Conservation (phyloP, 2,113 vertebrate species). For the Chascanopsetta lugubris region DNA sequence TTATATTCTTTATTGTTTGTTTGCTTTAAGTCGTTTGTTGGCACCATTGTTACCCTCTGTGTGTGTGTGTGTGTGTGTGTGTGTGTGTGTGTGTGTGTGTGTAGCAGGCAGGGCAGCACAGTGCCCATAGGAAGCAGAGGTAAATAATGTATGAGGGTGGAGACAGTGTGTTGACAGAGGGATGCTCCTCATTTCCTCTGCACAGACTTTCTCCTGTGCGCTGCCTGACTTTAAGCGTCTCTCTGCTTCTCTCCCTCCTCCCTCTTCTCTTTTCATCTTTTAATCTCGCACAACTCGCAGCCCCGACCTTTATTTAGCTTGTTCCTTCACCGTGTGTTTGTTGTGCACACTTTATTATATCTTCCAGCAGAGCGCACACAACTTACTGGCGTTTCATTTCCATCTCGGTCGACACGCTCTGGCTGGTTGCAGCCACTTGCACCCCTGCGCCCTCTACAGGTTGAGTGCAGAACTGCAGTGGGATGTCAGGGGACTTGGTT, state of each 20-base stretch:
- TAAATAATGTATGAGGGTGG: slow-evolving; percentile 53
- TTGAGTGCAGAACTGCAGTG: slow-evolving; percentile 15
- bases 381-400: slow-evolving; percentile 17
- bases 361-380: slow-evolving; percentile 33
- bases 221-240: slow-evolving; percentile 3
- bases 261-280: slow-evolving; percentile 17
- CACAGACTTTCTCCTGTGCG: slow-evolving; percentile 5
- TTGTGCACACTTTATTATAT: slow-evolving; percentile 37
- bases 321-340: background rate
- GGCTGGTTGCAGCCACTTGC: slow-evolving; percentile 14
- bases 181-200: slow-evolving; percentile 32
- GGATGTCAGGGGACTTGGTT: no score
- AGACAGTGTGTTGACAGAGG: slow-evolving; percentile 15
- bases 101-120: slow-evolving; percentile 1
- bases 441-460: slow-evolving; percentile 38
- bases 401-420: background rate
- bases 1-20: background rate
- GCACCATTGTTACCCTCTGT: slow-evolving; percentile 2
- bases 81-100: slow-evolving; percentile 9
- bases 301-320: slow-evolving; percentile 28
- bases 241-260: background rate
- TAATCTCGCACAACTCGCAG: slow-evolving; percentile 28
- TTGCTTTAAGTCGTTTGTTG: background rate
- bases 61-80: slow-evolving; percentile 7
- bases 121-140: slow-evolving; percentile 2